Evolutionary conservation across 2,113 vertebrate genomes (phyloP), one percentile per base, ranked within the genome.

Genomic region (Bambusicola thoracicus): DNA sequence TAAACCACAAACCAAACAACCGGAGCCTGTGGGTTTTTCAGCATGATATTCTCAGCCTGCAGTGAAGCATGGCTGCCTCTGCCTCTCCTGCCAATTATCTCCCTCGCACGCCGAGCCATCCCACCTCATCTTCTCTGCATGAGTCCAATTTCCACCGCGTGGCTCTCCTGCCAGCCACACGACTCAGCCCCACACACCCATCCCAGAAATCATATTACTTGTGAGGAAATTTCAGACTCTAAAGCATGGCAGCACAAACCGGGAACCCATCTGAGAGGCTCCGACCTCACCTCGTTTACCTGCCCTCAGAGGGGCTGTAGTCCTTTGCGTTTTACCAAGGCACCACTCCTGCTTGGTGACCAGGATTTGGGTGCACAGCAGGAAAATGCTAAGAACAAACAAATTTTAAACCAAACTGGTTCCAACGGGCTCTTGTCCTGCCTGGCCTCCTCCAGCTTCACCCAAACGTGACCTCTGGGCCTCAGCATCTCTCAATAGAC

Each of bases 181-280:
- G 38, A 30, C 75, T 40, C 58, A 18, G 44, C 58, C n/a, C 58
- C 21, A 27, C 34, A 30, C 13, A 5, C 43, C 22, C 18, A 5
- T 32, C 51, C 14, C 1, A 11, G 53, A 66, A 85, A 85, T 34
- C 34, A 62, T 59, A 43, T 3, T 1, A 1, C 70, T 61, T 5
- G 0, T 0, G 1, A 43, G 81, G 4, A 17, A 43, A 13, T 2
- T 4, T 9, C 62, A 44, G 53, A 22, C 51, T 75, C 41, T 4
- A 8, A 41, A 49, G 59, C 69, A 15, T 11, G 34, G 53, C n/a
- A 53, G 4, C 3, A 1, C 1, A 1, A 77, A 21, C 16, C 0
- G 1, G 49, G 27, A 17, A 40, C 5, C 0, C 17, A 20, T 3
- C 48, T 17, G 3, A 51, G 19, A 72, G 55, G 67, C 34, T 84